A percentile compares a stretch with the other conserved stretches of the same genome.
Conservation (phyloP, 2,797 vertebrate genomes). For the Odontamblyopus lacepedii region DNA sequence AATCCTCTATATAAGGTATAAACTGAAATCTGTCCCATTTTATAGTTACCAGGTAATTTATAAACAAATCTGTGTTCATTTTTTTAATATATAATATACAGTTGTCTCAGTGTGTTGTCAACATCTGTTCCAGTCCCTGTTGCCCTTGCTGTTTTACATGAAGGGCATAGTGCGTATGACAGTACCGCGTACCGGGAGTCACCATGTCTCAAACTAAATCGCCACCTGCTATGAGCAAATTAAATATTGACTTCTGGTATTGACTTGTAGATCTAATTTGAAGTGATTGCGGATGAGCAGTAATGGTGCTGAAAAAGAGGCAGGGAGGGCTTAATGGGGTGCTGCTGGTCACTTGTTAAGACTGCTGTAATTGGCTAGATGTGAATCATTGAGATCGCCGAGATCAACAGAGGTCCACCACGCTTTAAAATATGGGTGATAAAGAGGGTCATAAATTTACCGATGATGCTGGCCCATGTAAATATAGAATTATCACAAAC, state of each 20-base stretch:
- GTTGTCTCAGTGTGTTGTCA: background rate
- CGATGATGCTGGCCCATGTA: background rate
- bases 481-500: background rate
- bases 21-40: no score
- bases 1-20: no score
- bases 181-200: background rate
- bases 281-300: slow-evolving; percentile 75
- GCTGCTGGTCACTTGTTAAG: slow-evolving; percentile 59
- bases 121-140: background rate
- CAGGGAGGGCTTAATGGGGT: slow-evolving; percentile 39
- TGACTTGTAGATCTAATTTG: slow-evolving; percentile 84
- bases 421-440: background rate
- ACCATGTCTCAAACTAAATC: slow-evolving; percentile 50
- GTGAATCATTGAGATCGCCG: slow-evolving; percentile 50
- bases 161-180: slow-evolving; percentile 15
- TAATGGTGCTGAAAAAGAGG: slow-evolving; percentile 68
- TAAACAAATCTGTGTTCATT: no score
- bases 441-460: background rate
- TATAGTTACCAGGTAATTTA: no score
- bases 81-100: background rate
- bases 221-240: slow-evolving; percentile 82
- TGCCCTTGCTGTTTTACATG: background rate
- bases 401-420: slow-evolving; percentile 7
- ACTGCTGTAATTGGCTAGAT: slow-evolving; percentile 69
- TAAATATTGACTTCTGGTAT: slow-evolving; percentile 84